Percentiles rank a stretch among this genome's conserved stretches.
These are phyloP conservation scores for Pipistrellus pygmaeus DNA, from an alignment of 2,797 vertebrate species.

Conservation along the genomic window DNA sequence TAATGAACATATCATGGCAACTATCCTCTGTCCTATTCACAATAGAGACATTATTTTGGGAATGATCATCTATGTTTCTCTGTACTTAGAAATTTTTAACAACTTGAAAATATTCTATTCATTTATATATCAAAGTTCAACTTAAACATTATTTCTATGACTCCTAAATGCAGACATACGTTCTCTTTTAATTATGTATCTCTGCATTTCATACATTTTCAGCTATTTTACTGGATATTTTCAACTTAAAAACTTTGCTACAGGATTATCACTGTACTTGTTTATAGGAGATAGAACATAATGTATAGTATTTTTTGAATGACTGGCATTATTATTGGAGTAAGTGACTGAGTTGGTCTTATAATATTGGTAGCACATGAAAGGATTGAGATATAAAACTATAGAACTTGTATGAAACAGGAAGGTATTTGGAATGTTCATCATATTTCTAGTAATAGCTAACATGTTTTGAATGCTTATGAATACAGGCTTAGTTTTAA, in stretches of 20 bases:
- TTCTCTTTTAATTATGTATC: neutral
- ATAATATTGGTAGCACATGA: neutral
- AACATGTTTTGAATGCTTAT: neutral
- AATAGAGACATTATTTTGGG: neutral
- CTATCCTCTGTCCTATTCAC: neutral
- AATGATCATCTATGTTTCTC: neutral
- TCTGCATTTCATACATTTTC: neutral
- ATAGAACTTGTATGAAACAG: neutral
- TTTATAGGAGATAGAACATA: neutral
- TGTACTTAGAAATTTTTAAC: neutral
- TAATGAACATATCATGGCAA: neutral
- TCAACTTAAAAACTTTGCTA: neutral
- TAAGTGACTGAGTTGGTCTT: neutral
- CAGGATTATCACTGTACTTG: neutral
- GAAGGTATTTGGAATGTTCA: neutral
- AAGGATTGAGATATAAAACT: neutral
- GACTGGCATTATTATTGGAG: neutral
- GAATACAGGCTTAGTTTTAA: neutral
- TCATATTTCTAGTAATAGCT: neutral
- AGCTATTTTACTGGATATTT: neutral
- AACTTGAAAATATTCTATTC: neutral
- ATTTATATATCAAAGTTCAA: neutral
- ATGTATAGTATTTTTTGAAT: neutral
- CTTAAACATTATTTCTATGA: neutral
- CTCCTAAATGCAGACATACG: neutral